Conservation (phyloP, 2,888 invertebrate genomes). For the Perizoma flavofasciatum region DNA sequence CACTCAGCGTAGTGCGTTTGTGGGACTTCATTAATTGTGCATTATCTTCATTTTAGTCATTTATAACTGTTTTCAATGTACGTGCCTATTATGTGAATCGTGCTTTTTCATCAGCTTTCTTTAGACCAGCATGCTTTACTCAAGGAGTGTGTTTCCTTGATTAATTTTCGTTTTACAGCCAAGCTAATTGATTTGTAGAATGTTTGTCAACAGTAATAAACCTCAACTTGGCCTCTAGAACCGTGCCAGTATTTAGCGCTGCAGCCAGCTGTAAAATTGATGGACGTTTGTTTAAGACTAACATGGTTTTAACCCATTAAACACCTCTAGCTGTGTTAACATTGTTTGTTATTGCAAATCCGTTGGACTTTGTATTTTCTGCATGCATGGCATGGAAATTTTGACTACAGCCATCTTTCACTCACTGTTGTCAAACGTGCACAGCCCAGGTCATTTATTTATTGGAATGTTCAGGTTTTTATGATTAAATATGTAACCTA, state of each 20-base stretch:
- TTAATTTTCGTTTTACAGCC: too few relatives aligned
- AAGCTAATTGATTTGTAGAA: too few relatives aligned
- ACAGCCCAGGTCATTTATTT: too few relatives aligned
- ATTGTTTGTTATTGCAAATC: conserved; percentile 4
- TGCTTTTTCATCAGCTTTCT: neutral
- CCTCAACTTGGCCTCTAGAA: conserved; percentile 15
- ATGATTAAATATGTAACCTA: too few relatives aligned
- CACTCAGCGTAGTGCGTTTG: conserved; percentile 12
- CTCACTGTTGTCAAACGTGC: too few relatives aligned
- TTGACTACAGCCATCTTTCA: too few relatives aligned
- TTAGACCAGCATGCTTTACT: too few relatives aligned
- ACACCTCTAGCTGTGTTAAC: conserved; percentile 11
- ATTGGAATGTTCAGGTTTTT: too few relatives aligned
- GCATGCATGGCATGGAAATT: too few relatives aligned
- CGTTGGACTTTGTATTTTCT: neutral
- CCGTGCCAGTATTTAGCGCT: conserved; percentile 25
- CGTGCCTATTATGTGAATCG: neutral
- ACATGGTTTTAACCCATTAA: conserved; percentile 38
- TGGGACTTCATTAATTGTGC: conserved; percentile 10
- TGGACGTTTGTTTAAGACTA: conserved; percentile 34
- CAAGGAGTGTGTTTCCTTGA: too few relatives aligned
- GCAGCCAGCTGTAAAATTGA: conserved; percentile 41
- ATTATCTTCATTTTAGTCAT: neutral
- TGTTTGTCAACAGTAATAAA: conserved; percentile 13
- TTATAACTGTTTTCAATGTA: neutral